Conservation (phyloP, 2,113 vertebrate species). For the Gambusia affinis region DNA sequence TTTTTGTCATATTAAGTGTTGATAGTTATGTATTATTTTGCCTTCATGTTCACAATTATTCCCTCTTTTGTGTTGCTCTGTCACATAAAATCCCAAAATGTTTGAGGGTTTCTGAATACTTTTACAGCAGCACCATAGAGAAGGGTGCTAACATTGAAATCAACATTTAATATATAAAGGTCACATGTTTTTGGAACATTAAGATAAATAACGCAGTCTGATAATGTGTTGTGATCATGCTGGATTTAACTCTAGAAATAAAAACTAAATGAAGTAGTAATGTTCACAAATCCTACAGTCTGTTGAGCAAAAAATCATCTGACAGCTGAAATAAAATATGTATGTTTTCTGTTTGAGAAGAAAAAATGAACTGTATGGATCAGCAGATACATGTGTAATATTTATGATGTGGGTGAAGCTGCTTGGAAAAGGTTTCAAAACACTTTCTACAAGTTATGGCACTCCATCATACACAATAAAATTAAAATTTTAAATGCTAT, state of each 20-base stretch:
- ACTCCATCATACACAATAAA: neutral
- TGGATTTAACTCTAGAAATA: neutral
- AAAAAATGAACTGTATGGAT: conserved; percentile 3
- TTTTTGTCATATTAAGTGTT: no score
- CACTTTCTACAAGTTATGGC: no score
- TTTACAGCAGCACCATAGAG: neutral
- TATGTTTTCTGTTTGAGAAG: conserved; percentile 11
- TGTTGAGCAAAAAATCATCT: conserved; percentile 4
- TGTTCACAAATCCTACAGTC: neutral
- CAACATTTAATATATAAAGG: neutral
- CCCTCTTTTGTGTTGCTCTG: neutral
- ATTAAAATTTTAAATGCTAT: neutral
- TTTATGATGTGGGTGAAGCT: conserved; percentile 16
- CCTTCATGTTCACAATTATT: neutral
- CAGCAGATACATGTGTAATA: conserved; percentile 17
- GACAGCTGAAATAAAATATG: conserved; percentile 28
- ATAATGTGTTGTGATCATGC: neutral
- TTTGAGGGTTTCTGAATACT: neutral
- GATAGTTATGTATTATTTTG: neutral
- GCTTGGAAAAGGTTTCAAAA: neutral
- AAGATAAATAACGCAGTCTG: neutral
- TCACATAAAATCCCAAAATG: neutral
- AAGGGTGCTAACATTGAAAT: neutral
- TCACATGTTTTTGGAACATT: neutral
- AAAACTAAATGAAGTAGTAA: conserved; percentile 2